These are phyloP conservation scores for Eupithecia subumbrata DNA, from an alignment of 2,888 invertebrate genomes.

Conservation along the genomic window DNA sequence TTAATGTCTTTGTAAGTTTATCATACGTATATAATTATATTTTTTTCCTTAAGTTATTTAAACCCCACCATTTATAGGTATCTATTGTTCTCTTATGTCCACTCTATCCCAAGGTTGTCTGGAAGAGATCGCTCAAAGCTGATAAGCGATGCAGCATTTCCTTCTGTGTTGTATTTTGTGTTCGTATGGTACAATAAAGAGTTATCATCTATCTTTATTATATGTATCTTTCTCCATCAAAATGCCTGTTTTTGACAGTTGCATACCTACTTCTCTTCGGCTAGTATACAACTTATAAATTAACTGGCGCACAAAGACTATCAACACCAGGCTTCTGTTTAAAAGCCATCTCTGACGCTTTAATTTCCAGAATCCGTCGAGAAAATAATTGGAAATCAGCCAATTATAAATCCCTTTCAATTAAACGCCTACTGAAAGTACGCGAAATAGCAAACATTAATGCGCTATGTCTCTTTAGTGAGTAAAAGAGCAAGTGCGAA, in stretches of 20 bases:
- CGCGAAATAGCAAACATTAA: conserved; percentile 23
- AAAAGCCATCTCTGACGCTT: not conserved
- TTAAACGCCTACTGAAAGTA: conserved; percentile 20
- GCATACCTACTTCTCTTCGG: not conserved
- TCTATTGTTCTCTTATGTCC: no score
- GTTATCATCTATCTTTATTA: no score
- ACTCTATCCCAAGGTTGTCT: no score
- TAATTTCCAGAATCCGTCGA: not conserved
- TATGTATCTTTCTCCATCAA: not conserved
- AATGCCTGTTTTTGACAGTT: not conserved
- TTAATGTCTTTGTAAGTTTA: no score
- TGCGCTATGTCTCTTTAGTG: conserved; percentile 42
- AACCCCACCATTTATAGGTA: no score
- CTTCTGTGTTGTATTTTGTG: no score
- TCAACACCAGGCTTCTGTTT: not conserved
- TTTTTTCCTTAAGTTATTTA: no score
- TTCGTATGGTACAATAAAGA: no score
- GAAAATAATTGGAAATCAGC: not conserved
- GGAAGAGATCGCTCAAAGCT: no score
- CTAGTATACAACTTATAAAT: not conserved
- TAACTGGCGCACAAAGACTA: not conserved
- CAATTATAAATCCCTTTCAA: conserved; percentile 10
- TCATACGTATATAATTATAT: no score
- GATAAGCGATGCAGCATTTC: no score
- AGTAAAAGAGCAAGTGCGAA: conserved; percentile 54